These are phyloP conservation scores for Australoheros facetus DNA, from an alignment of 2,797 vertebrate genomes.

Conservation along the genomic window DNA sequence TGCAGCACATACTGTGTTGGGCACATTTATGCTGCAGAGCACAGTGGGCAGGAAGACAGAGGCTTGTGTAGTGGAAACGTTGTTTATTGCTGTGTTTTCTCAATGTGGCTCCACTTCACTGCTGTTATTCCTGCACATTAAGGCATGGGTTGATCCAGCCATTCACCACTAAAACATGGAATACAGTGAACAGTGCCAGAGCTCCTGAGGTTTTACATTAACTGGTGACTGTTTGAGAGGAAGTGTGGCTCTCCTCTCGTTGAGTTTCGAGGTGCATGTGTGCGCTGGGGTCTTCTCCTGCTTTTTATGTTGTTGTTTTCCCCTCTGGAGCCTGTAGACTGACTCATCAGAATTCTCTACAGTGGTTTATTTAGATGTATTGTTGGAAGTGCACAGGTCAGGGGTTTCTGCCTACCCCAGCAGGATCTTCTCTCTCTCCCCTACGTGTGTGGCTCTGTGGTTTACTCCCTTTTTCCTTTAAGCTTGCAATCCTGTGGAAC, in stretches of 20 bases:
- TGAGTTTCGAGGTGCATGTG: constrained; percentile 25
- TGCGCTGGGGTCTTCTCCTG: constrained; percentile 18
- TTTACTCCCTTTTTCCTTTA: constrained; percentile 41
- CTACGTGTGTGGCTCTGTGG: constrained; percentile 21
- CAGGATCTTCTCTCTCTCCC: constrained; percentile 53
- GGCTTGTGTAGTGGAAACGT: constrained; percentile 34
- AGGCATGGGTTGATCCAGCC: constrained; percentile 31
- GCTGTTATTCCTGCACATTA: constrained; percentile 34
- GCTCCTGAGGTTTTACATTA: constrained; percentile 43
- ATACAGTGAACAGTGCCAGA: constrained; percentile 26
- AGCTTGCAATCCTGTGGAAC: constrained; percentile 49
- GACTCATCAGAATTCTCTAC: constrained; percentile 75
- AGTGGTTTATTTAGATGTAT: constrained; percentile 75
- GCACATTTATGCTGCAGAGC: constrained; percentile 19
- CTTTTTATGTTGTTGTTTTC: constrained; percentile 69
- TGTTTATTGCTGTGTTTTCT: constrained; percentile 51
- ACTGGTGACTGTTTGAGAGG: constrained; percentile 50
- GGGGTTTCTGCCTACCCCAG: constrained; percentile 75
- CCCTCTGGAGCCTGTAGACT: constrained; percentile 58
- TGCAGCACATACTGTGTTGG: not conserved
- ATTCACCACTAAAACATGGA: constrained; percentile 33
- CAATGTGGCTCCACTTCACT: constrained; percentile 33
- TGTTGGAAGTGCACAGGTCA: constrained; percentile 76
- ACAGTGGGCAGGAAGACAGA: constrained; percentile 22
- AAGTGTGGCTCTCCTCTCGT: constrained; percentile 26